Percentiles rank a stretch among this genome's conserved stretches.
These are phyloP conservation scores for Antedon mediterranea DNA, from an alignment of 53 echinoderm and acorn worm genomes.

Conservation along the genomic window DNA sequence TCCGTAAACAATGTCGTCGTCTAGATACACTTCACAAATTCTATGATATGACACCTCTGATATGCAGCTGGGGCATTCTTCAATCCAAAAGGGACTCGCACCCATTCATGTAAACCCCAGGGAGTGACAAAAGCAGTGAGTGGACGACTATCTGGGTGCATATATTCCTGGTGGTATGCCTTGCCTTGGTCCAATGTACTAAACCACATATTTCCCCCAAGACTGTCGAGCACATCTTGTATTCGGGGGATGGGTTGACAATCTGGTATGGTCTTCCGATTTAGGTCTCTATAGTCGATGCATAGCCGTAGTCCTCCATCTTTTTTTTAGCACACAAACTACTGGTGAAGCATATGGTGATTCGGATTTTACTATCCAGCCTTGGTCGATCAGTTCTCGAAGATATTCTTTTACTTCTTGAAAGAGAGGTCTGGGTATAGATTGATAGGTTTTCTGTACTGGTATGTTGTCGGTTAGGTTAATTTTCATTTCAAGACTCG, in stretches of 20 bases:
- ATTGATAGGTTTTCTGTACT: constrained; percentile 33
- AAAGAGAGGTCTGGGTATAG: constrained; percentile 22
- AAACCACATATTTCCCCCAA: constrained; percentile 24
- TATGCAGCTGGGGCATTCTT: constrained; percentile 54
- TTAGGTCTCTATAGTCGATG: constrained; percentile 20
- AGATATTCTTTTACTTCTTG: constrained; percentile 28
- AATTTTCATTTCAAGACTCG: constrained; percentile 21
- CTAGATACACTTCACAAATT: constrained; percentile 42
- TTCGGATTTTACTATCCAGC: constrained; percentile 38
- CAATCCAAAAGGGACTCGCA: constrained; percentile 38
- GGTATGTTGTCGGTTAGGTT: constrained; percentile 28
- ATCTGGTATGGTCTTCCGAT: constrained; percentile 47
- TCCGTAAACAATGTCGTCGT: constrained; percentile 49
- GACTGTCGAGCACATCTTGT: constrained; percentile 29
- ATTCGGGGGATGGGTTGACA: constrained; percentile 59
- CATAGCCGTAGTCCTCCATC: constrained; percentile 48
- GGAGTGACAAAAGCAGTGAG: constrained; percentile 45
- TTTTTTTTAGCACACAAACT: constrained; percentile 62
- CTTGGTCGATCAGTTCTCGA: constrained; percentile 31
- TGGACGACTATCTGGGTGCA: constrained; percentile 32
- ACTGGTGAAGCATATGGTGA: constrained; percentile 53
- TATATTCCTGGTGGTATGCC: constrained; percentile 62
- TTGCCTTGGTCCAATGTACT: constrained; percentile 43
- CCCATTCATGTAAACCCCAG: constrained; percentile 58
- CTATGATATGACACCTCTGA: constrained; percentile 41